Base-by-base conservation (phyloP, 2,888 invertebrate species). In the Eupithecia subumbrata region DNA sequence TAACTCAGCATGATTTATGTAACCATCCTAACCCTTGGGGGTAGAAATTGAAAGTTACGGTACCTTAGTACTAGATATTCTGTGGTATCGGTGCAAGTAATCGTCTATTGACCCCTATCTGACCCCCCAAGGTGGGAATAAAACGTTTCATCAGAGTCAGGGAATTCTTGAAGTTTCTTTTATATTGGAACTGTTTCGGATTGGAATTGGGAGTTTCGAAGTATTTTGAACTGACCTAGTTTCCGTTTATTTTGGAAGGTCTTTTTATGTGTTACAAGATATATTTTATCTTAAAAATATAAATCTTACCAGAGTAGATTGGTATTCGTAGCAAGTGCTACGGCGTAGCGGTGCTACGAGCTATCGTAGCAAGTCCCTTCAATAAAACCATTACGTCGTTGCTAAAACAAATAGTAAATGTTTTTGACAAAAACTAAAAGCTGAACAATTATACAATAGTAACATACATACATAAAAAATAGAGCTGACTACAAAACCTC, bases 1-100 rank as follows among this genome's bases (percentile, higher is more conserved):
- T 78, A 81, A 84, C 83, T 81, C 80, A 74, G 76, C 77, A 82
- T 78, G 84, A 89, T 89, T 89, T 88, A 90, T 88, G 83, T 80
- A 76, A 82, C 85, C 81, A 82, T 80, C 74, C 73, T 67, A 48
- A 68, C 66, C 78, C 75, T 71, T 71, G 75, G 79, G 80, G 79
- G 78, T 81, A 77, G 78, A 82, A 86, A 86, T 84, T 84, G 83
- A 83, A 84, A 82, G 82, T 68, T 43, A 16, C 68, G 43, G 14
- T 43, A 37, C 22, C n/a, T 67, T 7, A 67, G 68, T n/a, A 40
- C 11, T 40, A 0, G 12, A 43, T 68, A 45, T 68, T 43, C 40
- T 68, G 43, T 18, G 43, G 68, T 81, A 83, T 82, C 81, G 81
- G 80, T 82, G 80, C 79, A 83, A 79, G 81, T 79, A 83, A 85